phyloP scores from a whole-genome alignment of 2,797 vertebrate genomes.

The Ceyx erithaca region DNA sequence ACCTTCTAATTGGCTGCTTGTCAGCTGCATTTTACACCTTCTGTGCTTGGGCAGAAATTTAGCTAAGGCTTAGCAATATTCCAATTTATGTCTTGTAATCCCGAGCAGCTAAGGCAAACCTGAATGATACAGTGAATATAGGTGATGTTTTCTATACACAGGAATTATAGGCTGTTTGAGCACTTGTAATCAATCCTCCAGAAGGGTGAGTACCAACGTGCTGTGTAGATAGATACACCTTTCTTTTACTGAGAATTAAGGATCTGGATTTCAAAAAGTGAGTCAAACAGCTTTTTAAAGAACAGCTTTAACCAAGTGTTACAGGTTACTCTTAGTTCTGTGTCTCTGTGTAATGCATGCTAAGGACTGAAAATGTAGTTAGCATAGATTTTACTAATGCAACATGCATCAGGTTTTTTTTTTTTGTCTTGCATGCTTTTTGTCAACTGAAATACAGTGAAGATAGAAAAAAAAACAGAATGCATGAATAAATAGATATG shows the following conservation, averaged over 20 bases:
- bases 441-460: not conserved
- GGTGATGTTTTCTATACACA: not conserved
- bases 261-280: not conserved
- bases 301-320: not conserved
- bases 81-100: not conserved
- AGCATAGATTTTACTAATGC: not conserved
- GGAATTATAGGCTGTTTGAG: not conserved
- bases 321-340: not conserved
- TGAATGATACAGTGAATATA: not conserved
- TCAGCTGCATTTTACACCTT: not conserved
- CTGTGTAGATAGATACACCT: not conserved
- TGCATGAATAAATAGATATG: not conserved
- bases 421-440: not conserved
- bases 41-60: fast-evolving
- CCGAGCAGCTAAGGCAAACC: not conserved
- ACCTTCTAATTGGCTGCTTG: not conserved
- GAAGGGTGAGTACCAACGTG: not conserved
- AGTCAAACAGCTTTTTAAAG: not conserved
- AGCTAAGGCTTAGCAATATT: not conserved
- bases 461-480: not conserved
- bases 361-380: not conserved
- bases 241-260: not conserved
- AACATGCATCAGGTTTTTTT: not conserved
- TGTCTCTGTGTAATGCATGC: not conserved
- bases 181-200: not conserved